phyloP scores from a whole-genome alignment of 2,113 vertebrate species.

The Macquaria australasica region DNA sequence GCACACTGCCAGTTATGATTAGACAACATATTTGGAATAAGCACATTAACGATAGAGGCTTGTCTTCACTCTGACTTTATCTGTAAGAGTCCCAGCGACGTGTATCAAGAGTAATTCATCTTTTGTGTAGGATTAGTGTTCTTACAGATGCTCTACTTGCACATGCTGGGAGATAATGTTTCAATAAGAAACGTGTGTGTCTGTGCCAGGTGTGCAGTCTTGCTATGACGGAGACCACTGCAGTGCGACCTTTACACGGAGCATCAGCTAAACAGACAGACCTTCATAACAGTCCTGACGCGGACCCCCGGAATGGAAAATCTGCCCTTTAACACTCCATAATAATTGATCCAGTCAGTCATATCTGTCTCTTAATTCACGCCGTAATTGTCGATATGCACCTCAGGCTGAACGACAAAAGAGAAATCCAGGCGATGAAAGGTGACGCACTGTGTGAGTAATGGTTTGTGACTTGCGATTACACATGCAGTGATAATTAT shows the following conservation, averaged over 20 bases:
- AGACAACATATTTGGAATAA: slow-evolving; percentile 57
- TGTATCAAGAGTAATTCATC: slow-evolving; percentile 49
- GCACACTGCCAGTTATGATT: slow-evolving; percentile 1
- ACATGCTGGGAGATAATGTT: slow-evolving; percentile 49
- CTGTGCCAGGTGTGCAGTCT: slow-evolving; percentile 38
- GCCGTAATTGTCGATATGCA: slow-evolving; percentile 43
- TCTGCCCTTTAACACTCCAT: slow-evolving; percentile 72
- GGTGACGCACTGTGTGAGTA: slow-evolving; percentile 45
- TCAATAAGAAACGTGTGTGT: slow-evolving; percentile 26
- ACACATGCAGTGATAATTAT: slow-evolving; percentile 73
- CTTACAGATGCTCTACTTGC: slow-evolving; percentile 31
- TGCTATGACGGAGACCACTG: slow-evolving; percentile 43
- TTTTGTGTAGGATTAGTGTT: slow-evolving; percentile 57
- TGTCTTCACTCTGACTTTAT: slow-evolving; percentile 35
- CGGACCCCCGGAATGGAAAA: slow-evolving; percentile 40
- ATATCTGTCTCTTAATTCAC: slow-evolving; percentile 61
- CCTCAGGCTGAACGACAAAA: slow-evolving; percentile 22
- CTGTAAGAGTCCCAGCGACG: slow-evolving; percentile 31
- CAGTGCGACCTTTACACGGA: slow-evolving; percentile 58
- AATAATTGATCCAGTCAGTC: slow-evolving; percentile 68
- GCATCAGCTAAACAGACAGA: slow-evolving; percentile 43
- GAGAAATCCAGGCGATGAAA: slow-evolving; percentile 38
- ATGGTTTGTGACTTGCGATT: slow-evolving; percentile 65
- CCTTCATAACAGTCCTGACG: slow-evolving; percentile 51
- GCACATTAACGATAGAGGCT: slow-evolving; percentile 26